phyloP scores from a whole-genome alignment of 2,797 vertebrate species.

The Cirrhinus molitorella region DNA sequence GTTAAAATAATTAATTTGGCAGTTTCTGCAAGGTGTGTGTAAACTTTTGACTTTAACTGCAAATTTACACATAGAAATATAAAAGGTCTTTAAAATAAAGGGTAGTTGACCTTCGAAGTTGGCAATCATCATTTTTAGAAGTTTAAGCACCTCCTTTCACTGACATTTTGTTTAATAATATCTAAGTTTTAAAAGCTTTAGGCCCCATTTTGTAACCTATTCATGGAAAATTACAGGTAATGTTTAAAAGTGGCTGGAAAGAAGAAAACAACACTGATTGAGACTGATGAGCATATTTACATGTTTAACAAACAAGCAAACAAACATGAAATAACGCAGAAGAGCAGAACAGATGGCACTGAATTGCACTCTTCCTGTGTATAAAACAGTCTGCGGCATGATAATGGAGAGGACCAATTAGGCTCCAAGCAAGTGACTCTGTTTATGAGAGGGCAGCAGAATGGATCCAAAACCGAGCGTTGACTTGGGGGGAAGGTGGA shows the following conservation, averaged over 20 bases:
- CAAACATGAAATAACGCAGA: constrained; percentile 16
- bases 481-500: too few species aligned
- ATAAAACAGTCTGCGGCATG: not conserved
- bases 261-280: constrained; percentile 20
- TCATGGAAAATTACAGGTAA: not conserved
- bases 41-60: too few species aligned
- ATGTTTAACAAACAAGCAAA: constrained; percentile 33
- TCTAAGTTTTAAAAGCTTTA: not conserved
- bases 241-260: constrained; percentile 10
- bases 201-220: not conserved
- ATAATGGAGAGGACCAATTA: constrained; percentile 40
- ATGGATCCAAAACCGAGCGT: not conserved
- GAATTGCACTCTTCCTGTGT: constrained; percentile 49
- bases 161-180: not conserved
- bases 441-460: constrained; percentile 26
- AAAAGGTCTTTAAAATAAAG: too few species aligned
- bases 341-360: constrained; percentile 34
- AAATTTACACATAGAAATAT: too few species aligned
- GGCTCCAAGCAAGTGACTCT: constrained; percentile 25
- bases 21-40: too few species aligned
- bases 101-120: too few species aligned
- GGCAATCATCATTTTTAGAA: too few species aligned
- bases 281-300: constrained; percentile 35
- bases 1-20: too few species aligned
- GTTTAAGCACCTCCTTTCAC: too few species aligned